phyloP scores from a whole-genome alignment of 2,888 invertebrate genomes.

The Epirrhoe alternata region DNA sequence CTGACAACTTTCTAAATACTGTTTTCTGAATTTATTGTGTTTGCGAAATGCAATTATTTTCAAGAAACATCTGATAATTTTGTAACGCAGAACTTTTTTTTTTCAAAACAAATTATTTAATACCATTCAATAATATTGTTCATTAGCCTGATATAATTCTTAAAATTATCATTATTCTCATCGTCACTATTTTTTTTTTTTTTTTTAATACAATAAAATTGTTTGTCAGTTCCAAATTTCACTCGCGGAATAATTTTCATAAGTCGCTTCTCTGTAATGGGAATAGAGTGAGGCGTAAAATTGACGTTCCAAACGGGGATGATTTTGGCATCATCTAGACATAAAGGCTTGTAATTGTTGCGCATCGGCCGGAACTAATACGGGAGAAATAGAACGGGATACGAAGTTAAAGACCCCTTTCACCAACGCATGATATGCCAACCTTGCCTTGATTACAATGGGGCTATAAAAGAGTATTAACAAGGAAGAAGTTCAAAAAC shows the following conservation, averaged over 20 bases:
- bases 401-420: slow-evolving; percentile 62
- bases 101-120: too few species aligned
- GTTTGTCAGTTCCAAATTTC: slow-evolving; percentile 24
- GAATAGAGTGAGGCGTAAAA: slow-evolving; percentile 77
- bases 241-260: slow-evolving; percentile 46
- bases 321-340: slow-evolving; percentile 83
- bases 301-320: slow-evolving; percentile 74
- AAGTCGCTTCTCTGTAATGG: slow-evolving; percentile 64
- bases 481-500: too few species aligned
- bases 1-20: background rate
- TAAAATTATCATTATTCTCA: too few species aligned
- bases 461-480: background rate
- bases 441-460: background rate
- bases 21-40: background rate
- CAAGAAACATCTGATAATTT: too few species aligned
- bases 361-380: slow-evolving; percentile 84
- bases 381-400: slow-evolving; percentile 83
- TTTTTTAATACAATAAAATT: background rate
- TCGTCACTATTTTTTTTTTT: background rate
- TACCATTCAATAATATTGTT: too few species aligned
- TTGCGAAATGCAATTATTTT: background rate
- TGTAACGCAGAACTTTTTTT: too few species aligned
- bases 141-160: too few species aligned
- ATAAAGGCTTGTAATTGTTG: slow-evolving; percentile 83
- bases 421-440: slow-evolving; percentile 8